phyloP scores from a whole-genome alignment of 2,888 invertebrate genomes.

The Nephrotoma guestfalica region DNA sequence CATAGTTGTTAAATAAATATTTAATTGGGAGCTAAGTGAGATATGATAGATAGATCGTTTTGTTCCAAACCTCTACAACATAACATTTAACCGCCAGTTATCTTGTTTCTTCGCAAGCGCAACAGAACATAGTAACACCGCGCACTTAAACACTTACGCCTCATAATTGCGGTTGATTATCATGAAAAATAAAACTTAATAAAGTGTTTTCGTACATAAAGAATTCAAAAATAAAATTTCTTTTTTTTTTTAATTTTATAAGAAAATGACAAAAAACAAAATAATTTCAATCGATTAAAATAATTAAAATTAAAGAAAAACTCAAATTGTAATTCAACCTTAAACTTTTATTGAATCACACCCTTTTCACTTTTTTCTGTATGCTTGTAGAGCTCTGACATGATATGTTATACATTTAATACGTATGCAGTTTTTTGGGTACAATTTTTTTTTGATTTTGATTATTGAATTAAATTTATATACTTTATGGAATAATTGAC shows the following conservation, averaged over 20 bases:
- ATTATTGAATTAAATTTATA: constrained; percentile 1
- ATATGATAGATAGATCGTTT: neutral
- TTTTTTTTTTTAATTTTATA: neutral
- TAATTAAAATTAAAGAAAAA: constrained; percentile 2
- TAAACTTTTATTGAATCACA: constrained; percentile 3
- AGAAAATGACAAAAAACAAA: constrained; percentile 1
- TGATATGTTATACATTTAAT: neutral
- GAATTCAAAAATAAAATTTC: neutral
- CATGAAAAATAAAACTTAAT: neutral
- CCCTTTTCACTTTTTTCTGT: neutral
- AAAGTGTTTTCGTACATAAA: neutral
- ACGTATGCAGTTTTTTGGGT: neutral
- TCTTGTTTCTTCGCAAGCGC: neutral
- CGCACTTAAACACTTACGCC: neutral
- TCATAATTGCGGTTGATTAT: neutral
- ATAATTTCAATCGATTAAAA: constrained; percentile 2
- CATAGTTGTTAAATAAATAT: neutral
- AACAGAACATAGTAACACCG: neutral
- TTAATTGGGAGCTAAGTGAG: neutral
- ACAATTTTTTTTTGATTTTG: neutral
- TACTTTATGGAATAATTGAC: constrained; percentile 1
- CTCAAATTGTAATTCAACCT: neutral
- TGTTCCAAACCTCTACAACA: neutral
- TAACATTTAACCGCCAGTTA: neutral
- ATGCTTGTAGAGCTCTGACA: neutral